Base-by-base conservation (phyloP, 2,797 vertebrate genomes). In the Ammospiza maritima region DNA sequence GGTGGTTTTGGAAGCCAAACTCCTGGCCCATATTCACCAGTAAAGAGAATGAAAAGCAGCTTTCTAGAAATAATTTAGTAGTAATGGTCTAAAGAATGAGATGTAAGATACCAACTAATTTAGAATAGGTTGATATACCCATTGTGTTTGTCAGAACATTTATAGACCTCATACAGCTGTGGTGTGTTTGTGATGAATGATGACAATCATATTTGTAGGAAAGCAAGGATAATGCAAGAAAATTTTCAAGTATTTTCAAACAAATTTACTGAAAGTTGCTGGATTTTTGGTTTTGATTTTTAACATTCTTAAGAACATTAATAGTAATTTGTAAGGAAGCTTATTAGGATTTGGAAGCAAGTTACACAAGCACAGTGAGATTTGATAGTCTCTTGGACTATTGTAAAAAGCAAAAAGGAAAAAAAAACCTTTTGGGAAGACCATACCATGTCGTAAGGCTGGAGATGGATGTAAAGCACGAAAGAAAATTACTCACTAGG, bases 391-490 rank as follows among this genome's bases (percentile, higher is more conserved):
- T 89, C 66, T 89, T 96, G 92, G 92, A 85, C 90, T 91, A 82
- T 58, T 72, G 18, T 53, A 88, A 91, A 84, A 84, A 44, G n/a
- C 56, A 94, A 66, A 89, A 93, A 47, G 4, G 11, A 27, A 12
- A 19, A 71, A 74, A 9, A 4, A 14, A 6, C 58, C 67, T 86
- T 22, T 85, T 22, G 21, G 88, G 89, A 84, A 53, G 34, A 26
- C 65, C 12, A 17, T 72, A 90, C 90, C 92, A 90, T 97, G 96
- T 96, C 13, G 96, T 97, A 97, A 97, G 96, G 96, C 96, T 97
- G 97, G 96, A 96, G 70, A 58, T 77, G 91, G 96, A 95, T 96
- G 87, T 95, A 96, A 97, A 96, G 96, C 93, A 92, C 61, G 77
- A 90, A 36, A 64, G 56, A 72, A 90, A 91, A 40, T 84, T 3